These are phyloP conservation scores for Drosophila lacicola DNA, from an alignment of 2,888 invertebrate genomes.

Conservation along the genomic window DNA sequence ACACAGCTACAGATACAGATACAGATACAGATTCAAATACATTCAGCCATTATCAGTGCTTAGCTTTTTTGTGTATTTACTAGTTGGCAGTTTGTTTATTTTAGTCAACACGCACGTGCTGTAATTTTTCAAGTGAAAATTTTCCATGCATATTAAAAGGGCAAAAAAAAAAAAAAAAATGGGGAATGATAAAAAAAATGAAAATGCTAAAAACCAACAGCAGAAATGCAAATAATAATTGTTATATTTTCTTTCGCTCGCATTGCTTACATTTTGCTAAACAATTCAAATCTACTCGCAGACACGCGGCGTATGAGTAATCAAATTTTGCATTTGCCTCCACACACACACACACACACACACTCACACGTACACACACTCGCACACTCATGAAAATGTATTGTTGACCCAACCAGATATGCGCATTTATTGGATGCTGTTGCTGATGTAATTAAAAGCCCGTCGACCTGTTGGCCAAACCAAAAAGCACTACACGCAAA, in stretches of 20 bases:
- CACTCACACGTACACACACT: background rate
- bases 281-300: constrained; percentile 18
- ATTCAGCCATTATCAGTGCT: constrained; percentile 17
- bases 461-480: constrained; percentile 71
- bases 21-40: constrained; percentile 7
- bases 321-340: constrained; percentile 24
- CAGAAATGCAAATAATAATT: constrained; percentile 21
- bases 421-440: constrained; percentile 58
- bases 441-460: constrained; percentile 68
- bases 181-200: background rate
- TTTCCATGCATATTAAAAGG: constrained; percentile 18
- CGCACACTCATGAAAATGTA: constrained; percentile 13
- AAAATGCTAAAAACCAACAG: background rate
- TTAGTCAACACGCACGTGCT: constrained; percentile 32
- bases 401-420: constrained; percentile 41
- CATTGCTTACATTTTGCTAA: constrained; percentile 19
- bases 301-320: constrained; percentile 46
- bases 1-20: constrained; percentile 8
- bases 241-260: constrained; percentile 19
- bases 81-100: constrained; percentile 10
- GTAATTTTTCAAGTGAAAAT: constrained; percentile 22
- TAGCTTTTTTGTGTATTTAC: background rate
- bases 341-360: background rate
- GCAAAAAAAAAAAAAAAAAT: background rate
- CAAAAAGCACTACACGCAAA: constrained; percentile 13